These are phyloP conservation scores for Hipparchia sbordonii DNA, from an alignment of 2,888 invertebrate genomes.

Conservation along the genomic window DNA sequence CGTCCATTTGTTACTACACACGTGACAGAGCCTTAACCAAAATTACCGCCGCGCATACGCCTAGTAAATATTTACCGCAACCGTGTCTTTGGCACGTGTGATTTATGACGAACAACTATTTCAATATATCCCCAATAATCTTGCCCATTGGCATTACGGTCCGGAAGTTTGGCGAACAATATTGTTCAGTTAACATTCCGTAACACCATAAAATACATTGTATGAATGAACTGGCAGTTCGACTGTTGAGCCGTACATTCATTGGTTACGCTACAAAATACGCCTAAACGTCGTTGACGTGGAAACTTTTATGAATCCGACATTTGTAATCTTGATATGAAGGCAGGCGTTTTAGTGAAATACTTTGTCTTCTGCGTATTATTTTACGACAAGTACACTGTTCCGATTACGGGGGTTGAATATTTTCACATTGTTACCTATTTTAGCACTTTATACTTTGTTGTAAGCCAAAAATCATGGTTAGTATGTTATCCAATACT, in stretches of 20 bases:
- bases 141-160: constrained; percentile 16
- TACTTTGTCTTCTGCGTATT: constrained; percentile 14
- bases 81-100: constrained; percentile 26
- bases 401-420: background rate
- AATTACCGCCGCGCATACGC: constrained; percentile 6
- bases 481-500: no score
- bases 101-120: constrained; percentile 37
- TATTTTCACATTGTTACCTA: background rate
- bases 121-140: constrained; percentile 37
- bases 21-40: constrained; percentile 4
- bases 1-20: background rate
- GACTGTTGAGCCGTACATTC: background rate
- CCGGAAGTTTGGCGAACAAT: constrained; percentile 36
- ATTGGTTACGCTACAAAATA: background rate
- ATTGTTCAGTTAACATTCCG: constrained; percentile 38
- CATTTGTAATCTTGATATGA: constrained; percentile 18
- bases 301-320: constrained; percentile 5
- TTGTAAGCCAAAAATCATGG: no score
- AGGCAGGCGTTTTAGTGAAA: constrained; percentile 13
- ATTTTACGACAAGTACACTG: constrained; percentile 3
- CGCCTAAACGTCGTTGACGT: constrained; percentile 15
- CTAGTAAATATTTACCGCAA: constrained; percentile 23
- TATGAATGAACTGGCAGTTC: constrained; percentile 34
- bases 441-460: no score
- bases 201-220: constrained; percentile 43